Base-by-base conservation (phyloP, 1,140 invertebrate genomes). In the Drosophila orena region DNA sequence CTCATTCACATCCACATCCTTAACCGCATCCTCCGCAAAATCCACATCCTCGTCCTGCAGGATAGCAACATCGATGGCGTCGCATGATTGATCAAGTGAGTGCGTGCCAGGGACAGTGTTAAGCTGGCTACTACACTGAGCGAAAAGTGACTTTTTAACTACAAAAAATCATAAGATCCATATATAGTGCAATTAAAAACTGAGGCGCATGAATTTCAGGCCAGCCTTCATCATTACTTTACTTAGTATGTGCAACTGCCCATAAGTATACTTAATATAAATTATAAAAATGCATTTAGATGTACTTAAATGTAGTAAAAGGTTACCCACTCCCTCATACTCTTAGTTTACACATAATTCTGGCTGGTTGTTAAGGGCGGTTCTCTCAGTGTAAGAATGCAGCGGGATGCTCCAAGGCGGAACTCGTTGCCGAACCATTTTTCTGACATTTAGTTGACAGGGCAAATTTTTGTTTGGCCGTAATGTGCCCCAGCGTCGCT, bases 401-500 rank as follows among this genome's bases (percentile, higher is more conserved):
- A 42, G 46, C 37, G 24, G 44, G 22, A 68, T 50, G 40, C 4
- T 57, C 54, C 71, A 60, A 60, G 61, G 66, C 49, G 47, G 58
- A 59, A 64, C 44, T 70, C 69, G 71, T 53, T 81, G 61, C 69
- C 75, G 62, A 61, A 75, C 76, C 83, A 88, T 88, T 88, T 88
- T 88, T 89, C 83, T 88, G 83, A 88, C 83, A 88, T 88, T 88
- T 88, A 88, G 83, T 88, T 89, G 83, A 88, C 83, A 88, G 84
- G 77, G 79, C 79, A 89, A 89, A 88, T 89, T 88, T 84, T 89
- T 89, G 84, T 88, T 89, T 88, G 83, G 75, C 71, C 79, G 83
- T 81, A 88, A 88, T 89, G 83, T 77, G 70, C 64, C 49, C 77
- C 75, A 76, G 78, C 79, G 66, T 53, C 59, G 79, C 43, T 58